Conservation (phyloP, 2,797 vertebrate species). For the Rhyacichthys aspro region DNA sequence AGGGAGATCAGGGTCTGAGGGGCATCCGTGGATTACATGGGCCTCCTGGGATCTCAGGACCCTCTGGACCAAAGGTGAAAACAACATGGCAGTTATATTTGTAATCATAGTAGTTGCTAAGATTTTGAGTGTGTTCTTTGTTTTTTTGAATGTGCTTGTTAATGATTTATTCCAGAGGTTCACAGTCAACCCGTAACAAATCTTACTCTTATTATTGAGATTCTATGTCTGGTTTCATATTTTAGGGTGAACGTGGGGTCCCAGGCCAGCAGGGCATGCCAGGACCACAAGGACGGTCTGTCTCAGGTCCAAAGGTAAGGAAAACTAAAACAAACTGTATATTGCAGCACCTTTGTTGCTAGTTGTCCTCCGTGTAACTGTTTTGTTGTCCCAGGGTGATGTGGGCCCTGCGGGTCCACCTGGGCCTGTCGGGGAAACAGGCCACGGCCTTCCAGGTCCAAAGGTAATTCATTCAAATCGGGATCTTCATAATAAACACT, state of each 20-base stretch:
- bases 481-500: background rate
- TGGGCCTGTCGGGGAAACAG: conserved; percentile 88
- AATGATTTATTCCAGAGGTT: conserved; percentile 14
- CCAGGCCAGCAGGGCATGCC: conserved; percentile 85
- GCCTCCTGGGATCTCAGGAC: conserved; percentile 84
- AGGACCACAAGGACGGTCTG: conserved; percentile 86
- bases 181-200: conserved; percentile 14
- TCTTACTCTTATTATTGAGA: conserved; percentile 14
- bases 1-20: conserved; percentile 91
- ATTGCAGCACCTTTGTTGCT: too few species aligned
- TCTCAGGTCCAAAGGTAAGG: conserved; percentile 88
- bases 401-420: conserved; percentile 81
- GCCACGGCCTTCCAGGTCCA: conserved; percentile 88
- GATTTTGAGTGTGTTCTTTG: background rate
- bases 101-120: too few species aligned
- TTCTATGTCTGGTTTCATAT: conserved; percentile 13
- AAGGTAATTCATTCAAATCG: conserved; percentile 78
- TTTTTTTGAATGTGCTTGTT: too few species aligned
- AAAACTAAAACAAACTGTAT: conserved; percentile 13
- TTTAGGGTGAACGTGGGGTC: conserved; percentile 88
- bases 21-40: conserved; percentile 89
- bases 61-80: conserved; percentile 87
- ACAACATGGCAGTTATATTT: background rate
- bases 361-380: conserved; percentile 8
- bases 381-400: conserved; percentile 82